Evolutionary conservation across 2,113 vertebrate genomes (phyloP), one percentile per base, ranked within the genome.

Genomic region (Ceyx melanurus): DNA sequence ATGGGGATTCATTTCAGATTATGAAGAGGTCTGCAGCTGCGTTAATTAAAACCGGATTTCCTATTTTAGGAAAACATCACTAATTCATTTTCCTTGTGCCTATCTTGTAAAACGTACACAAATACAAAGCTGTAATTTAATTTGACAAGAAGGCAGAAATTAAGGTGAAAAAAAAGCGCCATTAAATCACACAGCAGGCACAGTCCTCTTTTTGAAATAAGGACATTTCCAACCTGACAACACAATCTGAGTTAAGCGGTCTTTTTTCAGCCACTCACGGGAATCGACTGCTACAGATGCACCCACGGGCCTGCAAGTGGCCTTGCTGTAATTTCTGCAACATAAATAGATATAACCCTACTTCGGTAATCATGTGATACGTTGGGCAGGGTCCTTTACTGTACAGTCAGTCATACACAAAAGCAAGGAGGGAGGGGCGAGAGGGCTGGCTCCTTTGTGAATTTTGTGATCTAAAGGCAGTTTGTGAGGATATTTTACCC

Each of bases 401-500:
- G 3, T 4, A 15, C 2, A 62, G 28, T 15, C 19, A 6, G 28
- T 15, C 19, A 6, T 9, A 46, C 16, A 51, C 61, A 82, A 75
- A 71, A 56, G 31, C 46, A 16, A 10, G 11, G 58, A 48, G 20
- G 11, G 16, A 43, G 7, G 14, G 13, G 22, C 0, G 1, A 73
- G 35, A 61, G 7, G 8, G 28, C 20, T 67, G 15, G n/a, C 29
- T 85, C 11, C 35, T 15, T 29, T 68, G 31, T 3, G 19, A 72
- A 80, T 75, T 89, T 54, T 37, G 13, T 71, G 56, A 74, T 71
- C 65, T 76, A 29, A 43, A 43, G 61, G 53, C 86, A 33, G 45
- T 56, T 68, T 88, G 48, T 65, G 91, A 83, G 78, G 68, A 26
- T 79, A 86, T 93, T 96, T 96, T 82, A 95, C 53, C 66, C 87